These are phyloP conservation scores for Ramphastos sulfuratus DNA, from an alignment of 2,113 vertebrate species.

Conservation along the genomic window DNA sequence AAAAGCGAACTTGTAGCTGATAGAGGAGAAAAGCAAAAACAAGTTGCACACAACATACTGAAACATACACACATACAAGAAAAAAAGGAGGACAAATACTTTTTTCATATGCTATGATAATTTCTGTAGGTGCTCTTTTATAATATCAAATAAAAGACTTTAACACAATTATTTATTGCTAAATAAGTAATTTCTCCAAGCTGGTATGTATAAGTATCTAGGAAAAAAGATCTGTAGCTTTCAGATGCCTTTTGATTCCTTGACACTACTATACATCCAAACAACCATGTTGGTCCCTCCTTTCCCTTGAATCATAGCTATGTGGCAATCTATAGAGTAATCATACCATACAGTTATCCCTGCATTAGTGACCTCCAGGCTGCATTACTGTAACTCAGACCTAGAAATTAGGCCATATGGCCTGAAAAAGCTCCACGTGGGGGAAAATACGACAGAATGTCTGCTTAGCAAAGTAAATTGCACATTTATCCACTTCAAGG, in stretches of 20 bases:
- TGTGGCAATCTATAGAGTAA: constrained; percentile 15
- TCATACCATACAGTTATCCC: constrained; percentile 40
- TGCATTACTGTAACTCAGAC: constrained; percentile 46
- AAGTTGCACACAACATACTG: background rate
- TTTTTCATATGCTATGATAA: background rate
- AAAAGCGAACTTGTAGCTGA: background rate
- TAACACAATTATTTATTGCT: background rate
- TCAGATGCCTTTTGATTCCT: background rate
- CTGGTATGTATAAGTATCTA: background rate
- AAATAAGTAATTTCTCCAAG: background rate
- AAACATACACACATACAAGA: background rate
- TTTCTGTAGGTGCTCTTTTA: background rate
- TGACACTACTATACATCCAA: background rate
- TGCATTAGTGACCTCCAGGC: constrained; percentile 64
- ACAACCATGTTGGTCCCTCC: background rate
- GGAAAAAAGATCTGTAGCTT: background rate
- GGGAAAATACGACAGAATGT: background rate
- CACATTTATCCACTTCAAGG: constrained; percentile 46
- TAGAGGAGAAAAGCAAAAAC: background rate
- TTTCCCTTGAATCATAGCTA: constrained; percentile 15
- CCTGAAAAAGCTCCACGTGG: constrained; percentile 29
- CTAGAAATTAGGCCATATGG: constrained; percentile 16
- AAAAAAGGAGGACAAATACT: background rate
- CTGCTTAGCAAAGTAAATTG: constrained; percentile 44
- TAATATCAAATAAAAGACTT: background rate